phyloP scores from a whole-genome alignment of 1,140 invertebrate species.

The Drosophila lacteicornis region DNA sequence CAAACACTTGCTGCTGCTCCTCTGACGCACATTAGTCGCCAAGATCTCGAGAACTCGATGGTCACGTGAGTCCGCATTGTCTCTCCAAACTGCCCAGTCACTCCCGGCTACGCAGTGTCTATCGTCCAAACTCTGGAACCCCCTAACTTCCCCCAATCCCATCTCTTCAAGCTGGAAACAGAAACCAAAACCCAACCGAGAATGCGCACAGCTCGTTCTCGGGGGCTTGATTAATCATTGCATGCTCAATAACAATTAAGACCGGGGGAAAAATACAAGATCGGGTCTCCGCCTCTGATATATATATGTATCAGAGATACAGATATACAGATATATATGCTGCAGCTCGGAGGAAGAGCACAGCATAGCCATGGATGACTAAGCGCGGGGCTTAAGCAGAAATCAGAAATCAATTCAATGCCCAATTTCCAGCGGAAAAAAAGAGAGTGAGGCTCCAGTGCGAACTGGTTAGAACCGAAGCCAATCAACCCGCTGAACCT shows the following conservation, averaged over 20 bases:
- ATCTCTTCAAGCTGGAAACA: slow-evolving; percentile 23
- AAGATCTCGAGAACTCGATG: not conserved
- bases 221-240: slow-evolving; percentile 54
- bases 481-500: slow-evolving; percentile 58
- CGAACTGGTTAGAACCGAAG: slow-evolving; percentile 64
- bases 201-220: slow-evolving; percentile 15
- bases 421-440: slow-evolving; percentile 28
- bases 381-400: slow-evolving; percentile 58
- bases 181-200: not conserved
- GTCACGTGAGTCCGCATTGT: slow-evolving; percentile 33
- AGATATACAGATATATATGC: not conserved
- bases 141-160: not conserved
- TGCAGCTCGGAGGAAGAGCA: not conserved
- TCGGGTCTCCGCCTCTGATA: slow-evolving; percentile 1
- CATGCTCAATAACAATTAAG: slow-evolving; percentile 72
- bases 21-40: slow-evolving; percentile 30
- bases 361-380: slow-evolving; percentile 48
- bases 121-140: slow-evolving; percentile 1
- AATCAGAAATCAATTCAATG: slow-evolving; percentile 74
- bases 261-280: slow-evolving; percentile 36
- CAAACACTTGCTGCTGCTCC: not conserved
- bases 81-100: slow-evolving; percentile 29
- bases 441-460: slow-evolving; percentile 19
- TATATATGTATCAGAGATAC: not conserved
- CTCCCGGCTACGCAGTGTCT: slow-evolving; percentile 42